Conservation (phyloP, 2,797 vertebrate species). For the Synanceia verrucosa region DNA sequence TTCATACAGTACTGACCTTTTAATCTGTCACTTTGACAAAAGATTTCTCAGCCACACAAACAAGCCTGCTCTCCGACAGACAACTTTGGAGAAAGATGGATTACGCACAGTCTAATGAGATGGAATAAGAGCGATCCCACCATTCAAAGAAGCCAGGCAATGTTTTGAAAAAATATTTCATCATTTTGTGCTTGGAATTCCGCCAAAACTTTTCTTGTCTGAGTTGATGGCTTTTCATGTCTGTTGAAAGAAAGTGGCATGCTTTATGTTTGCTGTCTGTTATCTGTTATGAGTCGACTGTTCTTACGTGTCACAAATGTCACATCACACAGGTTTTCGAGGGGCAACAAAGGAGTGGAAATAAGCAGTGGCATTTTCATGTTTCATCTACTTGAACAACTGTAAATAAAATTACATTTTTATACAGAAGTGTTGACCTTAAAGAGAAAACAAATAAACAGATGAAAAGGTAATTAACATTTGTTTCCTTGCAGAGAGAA, state of each 20-base stretch:
- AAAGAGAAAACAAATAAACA: slow-evolving; percentile 31
- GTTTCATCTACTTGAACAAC: slow-evolving; percentile 33
- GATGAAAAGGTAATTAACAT: slow-evolving; percentile 18
- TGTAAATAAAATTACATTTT: slow-evolving; percentile 35
- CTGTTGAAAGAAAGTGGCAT: slow-evolving; percentile 34
- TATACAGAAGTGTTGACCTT: slow-evolving; percentile 51
- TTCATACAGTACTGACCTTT: slow-evolving; percentile 62
- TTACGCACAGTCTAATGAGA: slow-evolving; percentile 67
- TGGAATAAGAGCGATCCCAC: slow-evolving; percentile 50
- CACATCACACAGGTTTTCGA: slow-evolving; percentile 17
- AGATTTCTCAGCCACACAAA: slow-evolving; percentile 42
- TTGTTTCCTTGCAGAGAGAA: slow-evolving; percentile 11
- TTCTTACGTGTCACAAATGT: slow-evolving; percentile 38
- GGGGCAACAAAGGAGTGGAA: slow-evolving; percentile 11
- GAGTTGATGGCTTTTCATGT: slow-evolving; percentile 52
- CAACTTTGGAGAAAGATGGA: slow-evolving; percentile 39
- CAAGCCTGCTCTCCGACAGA: slow-evolving; percentile 24
- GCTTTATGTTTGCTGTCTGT: slow-evolving; percentile 37
- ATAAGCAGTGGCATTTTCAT: slow-evolving; percentile 17
- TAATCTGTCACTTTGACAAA: slow-evolving; percentile 52
- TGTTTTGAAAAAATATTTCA: slow-evolving; percentile 65
- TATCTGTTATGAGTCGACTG: slow-evolving; percentile 22
- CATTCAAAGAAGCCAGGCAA: slow-evolving; percentile 42
- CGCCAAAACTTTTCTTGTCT: slow-evolving; percentile 58
- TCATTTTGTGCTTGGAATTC: slow-evolving; percentile 51